A percentile compares a stretch with the other conserved stretches of the same genome.
Evolutionary conservation across 2,797 vertebrate species (phyloP).

Genomic region (Austrolebias charrua): DNA sequence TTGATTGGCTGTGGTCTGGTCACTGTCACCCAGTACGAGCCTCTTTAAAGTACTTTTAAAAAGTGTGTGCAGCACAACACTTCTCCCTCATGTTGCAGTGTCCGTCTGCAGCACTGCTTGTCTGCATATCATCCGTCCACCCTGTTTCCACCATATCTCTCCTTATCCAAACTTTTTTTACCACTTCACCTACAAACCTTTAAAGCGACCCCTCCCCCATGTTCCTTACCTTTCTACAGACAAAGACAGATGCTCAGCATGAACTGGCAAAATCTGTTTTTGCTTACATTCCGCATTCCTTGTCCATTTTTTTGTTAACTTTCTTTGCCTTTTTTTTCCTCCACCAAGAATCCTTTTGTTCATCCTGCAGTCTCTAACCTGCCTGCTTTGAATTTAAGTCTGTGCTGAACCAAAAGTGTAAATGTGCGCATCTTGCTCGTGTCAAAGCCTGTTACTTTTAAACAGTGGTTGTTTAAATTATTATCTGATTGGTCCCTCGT

Average conservation of each 20-base stretch:
- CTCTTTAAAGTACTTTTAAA: slow-evolving; percentile 27
- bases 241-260: slow-evolving; percentile 47
- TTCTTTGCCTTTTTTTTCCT: slow-evolving; percentile 21
- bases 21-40: slow-evolving; percentile 36
- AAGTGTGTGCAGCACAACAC: slow-evolving; percentile 8
- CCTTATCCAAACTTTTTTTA: neutral
- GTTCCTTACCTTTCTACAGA: slow-evolving; percentile 11
- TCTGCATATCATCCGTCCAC: neutral
- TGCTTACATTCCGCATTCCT: slow-evolving; percentile 37
- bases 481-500: neutral
- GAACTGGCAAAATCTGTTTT: slow-evolving; percentile 29
- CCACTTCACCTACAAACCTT: slow-evolving; percentile 3
- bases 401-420: neutral
- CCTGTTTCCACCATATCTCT: neutral
- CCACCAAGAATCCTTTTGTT: neutral
- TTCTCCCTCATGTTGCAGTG: slow-evolving; percentile 15
- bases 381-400: slow-evolving; percentile 12
- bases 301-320: slow-evolving; percentile 9
- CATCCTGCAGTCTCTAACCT: neutral
- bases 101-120: neutral
- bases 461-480: neutral
- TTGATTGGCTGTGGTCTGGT: slow-evolving; percentile 46
- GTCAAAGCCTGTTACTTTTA: neutral
- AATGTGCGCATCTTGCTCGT: neutral
- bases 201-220: no score